These are phyloP conservation scores for Marcusenius ussheri DNA, from an alignment of 2,113 vertebrate genomes.

Conservation along the genomic window DNA sequence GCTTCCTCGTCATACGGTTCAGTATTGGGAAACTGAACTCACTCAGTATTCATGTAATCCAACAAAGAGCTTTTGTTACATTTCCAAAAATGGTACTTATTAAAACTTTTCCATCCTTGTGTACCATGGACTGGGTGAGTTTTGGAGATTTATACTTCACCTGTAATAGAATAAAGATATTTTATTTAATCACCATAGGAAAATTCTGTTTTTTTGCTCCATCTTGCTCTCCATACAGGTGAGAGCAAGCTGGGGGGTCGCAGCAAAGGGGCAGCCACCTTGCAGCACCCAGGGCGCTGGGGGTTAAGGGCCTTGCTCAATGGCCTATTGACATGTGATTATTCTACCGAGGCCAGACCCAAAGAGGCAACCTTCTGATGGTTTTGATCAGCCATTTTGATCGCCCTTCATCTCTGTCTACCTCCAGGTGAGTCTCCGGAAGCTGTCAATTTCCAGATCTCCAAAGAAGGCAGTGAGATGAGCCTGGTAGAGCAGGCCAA, in stretches of 20 bases:
- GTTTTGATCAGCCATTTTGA: neutral
- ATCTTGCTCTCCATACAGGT: neutral
- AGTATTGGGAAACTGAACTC: neutral
- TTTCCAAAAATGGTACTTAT: neutral
- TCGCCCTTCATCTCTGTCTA: conserved; percentile 28
- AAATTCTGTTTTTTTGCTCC: neutral
- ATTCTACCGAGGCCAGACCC: neutral
- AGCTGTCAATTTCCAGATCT: conserved; percentile 80
- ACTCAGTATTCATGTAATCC: neutral
- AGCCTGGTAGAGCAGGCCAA: conserved; percentile 86
- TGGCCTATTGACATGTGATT: neutral
- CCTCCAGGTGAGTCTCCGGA: conserved; percentile 68
- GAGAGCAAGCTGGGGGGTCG: neutral
- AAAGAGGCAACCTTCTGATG: neutral
- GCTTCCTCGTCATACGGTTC: neutral
- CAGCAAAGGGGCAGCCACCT: neutral
- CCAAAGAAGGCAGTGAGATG: conserved; percentile 79
- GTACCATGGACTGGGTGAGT: neutral
- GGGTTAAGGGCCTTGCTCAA: neutral
- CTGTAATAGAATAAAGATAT: neutral
- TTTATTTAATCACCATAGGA: neutral
- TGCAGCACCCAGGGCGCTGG: neutral
- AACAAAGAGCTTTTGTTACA: neutral
- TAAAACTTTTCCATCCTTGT: neutral
- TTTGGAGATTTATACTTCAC: neutral